These are phyloP conservation scores for Protaetia brevitarsis DNA, from an alignment of 1,140 invertebrate species.

Conservation along the genomic window DNA sequence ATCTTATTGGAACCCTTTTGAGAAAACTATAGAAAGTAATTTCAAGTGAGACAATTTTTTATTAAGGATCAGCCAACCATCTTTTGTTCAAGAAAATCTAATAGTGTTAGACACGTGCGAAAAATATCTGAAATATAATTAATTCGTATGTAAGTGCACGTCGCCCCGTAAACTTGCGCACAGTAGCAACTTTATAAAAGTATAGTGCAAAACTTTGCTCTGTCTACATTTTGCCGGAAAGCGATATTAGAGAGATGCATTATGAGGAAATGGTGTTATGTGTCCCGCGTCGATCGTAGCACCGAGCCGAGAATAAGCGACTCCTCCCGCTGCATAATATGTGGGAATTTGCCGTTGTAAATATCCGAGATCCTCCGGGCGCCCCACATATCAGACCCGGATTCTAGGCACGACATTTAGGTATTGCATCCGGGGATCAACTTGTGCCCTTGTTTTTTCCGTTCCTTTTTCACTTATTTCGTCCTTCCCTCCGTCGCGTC, in stretches of 20 bases:
- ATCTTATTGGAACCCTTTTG: no score
- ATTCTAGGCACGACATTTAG: conserved; percentile 23
- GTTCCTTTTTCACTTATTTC: conserved; percentile 1
- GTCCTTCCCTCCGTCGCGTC: conserved; percentile 4
- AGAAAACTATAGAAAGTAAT: no score
- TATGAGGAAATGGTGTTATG: conserved; percentile 23
- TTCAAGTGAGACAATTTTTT: no score
- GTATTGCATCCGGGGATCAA: conserved; percentile 24
- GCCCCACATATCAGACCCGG: conserved; percentile 30
- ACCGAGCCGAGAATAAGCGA: conserved; percentile 18
- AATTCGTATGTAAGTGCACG: not conserved
- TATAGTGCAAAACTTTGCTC: conserved; percentile 12
- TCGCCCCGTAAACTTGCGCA: not conserved
- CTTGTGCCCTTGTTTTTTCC: conserved; percentile 3
- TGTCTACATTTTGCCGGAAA: conserved; percentile 21
- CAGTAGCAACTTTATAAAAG: conserved; percentile 15
- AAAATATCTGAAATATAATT: not conserved
- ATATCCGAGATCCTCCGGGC: conserved; percentile 31
- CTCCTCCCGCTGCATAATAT: conserved; percentile 33
- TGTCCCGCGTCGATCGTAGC: conserved; percentile 23
- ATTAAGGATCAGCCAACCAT: no score
- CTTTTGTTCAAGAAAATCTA: not conserved
- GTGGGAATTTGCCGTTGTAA: conserved; percentile 40
- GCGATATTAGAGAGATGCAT: conserved; percentile 23
- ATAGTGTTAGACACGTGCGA: not conserved